Conservation (phyloP, 2,113 vertebrate genomes). For the Xiphophorus maculatus region DNA sequence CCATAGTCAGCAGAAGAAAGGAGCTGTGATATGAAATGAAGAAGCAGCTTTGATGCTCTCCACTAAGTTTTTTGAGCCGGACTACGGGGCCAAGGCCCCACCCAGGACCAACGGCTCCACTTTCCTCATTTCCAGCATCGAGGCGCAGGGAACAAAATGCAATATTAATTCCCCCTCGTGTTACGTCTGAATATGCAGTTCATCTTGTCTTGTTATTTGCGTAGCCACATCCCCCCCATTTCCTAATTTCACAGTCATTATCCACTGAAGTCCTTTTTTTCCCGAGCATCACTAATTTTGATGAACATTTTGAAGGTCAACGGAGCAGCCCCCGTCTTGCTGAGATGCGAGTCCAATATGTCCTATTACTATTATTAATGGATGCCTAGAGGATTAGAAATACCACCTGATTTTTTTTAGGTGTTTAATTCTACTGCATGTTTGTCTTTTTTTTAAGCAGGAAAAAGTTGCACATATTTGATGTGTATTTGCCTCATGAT, state of each 20-base stretch:
- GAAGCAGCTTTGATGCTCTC: constrained; percentile 49
- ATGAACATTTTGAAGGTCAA: constrained; percentile 99
- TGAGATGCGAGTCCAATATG: constrained; percentile 39
- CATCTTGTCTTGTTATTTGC: constrained; percentile 95
- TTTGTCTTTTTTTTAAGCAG: constrained; percentile 46
- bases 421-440: constrained; percentile 43
- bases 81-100: constrained; percentile 39
- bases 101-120: constrained; percentile 47
- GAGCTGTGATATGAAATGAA: constrained; percentile 65
- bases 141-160: constrained; percentile 77
- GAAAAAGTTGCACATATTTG: constrained; percentile 17
- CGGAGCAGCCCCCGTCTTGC: constrained; percentile 49
- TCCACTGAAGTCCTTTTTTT: constrained; percentile 95
- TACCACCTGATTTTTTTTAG: constrained; percentile 13
- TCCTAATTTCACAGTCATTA: constrained; percentile 99
- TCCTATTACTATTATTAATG: constrained; percentile 29
- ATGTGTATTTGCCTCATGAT: no score
- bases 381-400: constrained; percentile 45
- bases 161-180: constrained; percentile 90
- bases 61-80: constrained; percentile 50
- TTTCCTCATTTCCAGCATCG: constrained; percentile 54
- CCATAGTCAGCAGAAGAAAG: constrained; percentile 70
- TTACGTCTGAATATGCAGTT: constrained; percentile 94
- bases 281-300: constrained; percentile 98
- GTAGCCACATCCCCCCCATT: constrained; percentile 88